Evolutionary conservation across 2,797 vertebrate species (phyloP).

Genomic region (Peromyscus melanophrys): DNA sequence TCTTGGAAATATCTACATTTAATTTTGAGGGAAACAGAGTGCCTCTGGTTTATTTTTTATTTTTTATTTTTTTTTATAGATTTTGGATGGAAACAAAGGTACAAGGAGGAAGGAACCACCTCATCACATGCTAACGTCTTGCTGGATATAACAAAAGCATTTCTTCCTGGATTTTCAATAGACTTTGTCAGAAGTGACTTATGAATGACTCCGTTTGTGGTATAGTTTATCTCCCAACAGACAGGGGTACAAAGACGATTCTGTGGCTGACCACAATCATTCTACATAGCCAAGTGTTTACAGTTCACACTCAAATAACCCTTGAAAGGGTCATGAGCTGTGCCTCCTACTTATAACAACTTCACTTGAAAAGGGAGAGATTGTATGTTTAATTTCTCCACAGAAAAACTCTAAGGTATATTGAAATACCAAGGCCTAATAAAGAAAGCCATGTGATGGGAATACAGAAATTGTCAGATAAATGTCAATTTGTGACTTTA

Average conservation of each 20-base stretch:
- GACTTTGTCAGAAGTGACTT: background rate
- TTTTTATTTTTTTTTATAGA: background rate
- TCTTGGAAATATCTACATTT: background rate
- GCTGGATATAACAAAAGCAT: background rate
- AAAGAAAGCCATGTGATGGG: slow-evolving; percentile 72
- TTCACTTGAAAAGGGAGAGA: slow-evolving; percentile 76
- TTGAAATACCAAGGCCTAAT: slow-evolving; percentile 76
- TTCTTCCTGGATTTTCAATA: background rate
- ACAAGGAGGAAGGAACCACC: background rate
- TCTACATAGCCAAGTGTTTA: slow-evolving; percentile 48
- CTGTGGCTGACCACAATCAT: background rate
- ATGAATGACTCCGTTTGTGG: background rate
- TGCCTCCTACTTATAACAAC: background rate
- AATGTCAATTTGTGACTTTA: slow-evolving; percentile 79
- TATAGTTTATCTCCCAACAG: background rate
- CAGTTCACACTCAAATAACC: slow-evolving; percentile 41
- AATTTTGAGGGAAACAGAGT: background rate
- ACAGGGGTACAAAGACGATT: background rate
- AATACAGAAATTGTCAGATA: slow-evolving; percentile 69
- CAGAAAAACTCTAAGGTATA: slow-evolving; percentile 56
- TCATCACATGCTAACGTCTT: background rate
- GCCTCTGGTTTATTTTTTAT: background rate
- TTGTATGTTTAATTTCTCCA: slow-evolving; percentile 69
- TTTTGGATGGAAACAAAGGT: background rate
- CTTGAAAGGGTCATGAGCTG: slow-evolving; percentile 15